A percentile compares a stretch with the other conserved stretches of the same genome.
Conservation (phyloP, 2,113 vertebrate genomes). For the Salvelinus namaycush region DNA sequence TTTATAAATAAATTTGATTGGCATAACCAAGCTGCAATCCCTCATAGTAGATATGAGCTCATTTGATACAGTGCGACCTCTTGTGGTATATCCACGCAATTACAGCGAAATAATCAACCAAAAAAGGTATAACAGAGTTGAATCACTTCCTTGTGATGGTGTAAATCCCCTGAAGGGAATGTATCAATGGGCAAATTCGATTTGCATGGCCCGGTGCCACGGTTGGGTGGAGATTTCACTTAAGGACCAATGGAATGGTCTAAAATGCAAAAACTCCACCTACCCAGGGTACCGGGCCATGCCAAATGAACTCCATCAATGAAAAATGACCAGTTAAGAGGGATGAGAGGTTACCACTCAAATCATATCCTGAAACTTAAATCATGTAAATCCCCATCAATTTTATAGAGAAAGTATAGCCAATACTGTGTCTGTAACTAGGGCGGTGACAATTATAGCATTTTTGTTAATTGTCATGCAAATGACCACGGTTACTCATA, state of each 20-base stretch:
- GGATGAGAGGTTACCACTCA: neutral
- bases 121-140: slow-evolving; percentile 27
- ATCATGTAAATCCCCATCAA: neutral
- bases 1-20: too few species aligned
- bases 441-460: too few species aligned
- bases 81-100: slow-evolving; percentile 46
- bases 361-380: neutral
- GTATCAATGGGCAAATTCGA: neutral
- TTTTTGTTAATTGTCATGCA: too few species aligned
- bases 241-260: too few species aligned
- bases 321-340: neutral
- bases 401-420: neutral
- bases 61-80: slow-evolving; percentile 38
- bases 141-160: slow-evolving; percentile 43
- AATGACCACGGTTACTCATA: too few species aligned
- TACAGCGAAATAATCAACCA: slow-evolving; percentile 22
- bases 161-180: slow-evolving; percentile 47
- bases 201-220: too few species aligned
- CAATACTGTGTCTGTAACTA: neutral
- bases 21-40: neutral
- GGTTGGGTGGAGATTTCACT: too few species aligned
- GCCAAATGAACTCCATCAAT: neutral
- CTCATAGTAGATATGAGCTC: neutral
- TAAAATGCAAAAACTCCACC: too few species aligned
- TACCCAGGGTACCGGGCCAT: slow-evolving; percentile 15